Base-by-base conservation (phyloP, 2,797 vertebrate species). In the Chiroxiphia lanceolata region DNA sequence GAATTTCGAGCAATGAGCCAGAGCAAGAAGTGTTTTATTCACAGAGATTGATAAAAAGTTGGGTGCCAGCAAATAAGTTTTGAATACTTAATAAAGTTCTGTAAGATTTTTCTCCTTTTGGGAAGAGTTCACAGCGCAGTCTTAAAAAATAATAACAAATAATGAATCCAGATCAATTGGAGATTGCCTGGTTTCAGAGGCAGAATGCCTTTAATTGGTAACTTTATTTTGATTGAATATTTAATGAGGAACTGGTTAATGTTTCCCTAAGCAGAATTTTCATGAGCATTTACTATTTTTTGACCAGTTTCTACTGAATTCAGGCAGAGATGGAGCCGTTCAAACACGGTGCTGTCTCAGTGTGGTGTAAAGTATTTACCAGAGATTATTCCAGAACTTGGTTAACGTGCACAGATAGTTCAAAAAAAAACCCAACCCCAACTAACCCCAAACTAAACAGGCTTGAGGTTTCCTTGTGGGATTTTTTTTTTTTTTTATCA, bases 391-490 rank as follows among this genome's bases (percentile, higher is more conserved):
- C 50, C 81, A 91, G 42, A 93, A 91, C 95, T 97, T 96, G 45
- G 68, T 96, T 96, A 93, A 82, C 60, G 70, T 78, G 71, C 64
- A 59, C 14, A 79, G 87, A 75, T 87, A 93, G 94, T 93, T 79
- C 6, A 13, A 57, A 82, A 71, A 20, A 27, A 59, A 7, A 13
- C n/a, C 56, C n/a, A 36, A 10, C 31, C 56, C 56, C 34, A 36
- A 59, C 34, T 36, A 57, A 67, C 15, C 61, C 16, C 54, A 59
- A 87, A 27, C 40, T 57, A 80, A 92, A 84, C 78, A 87, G 71
- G 25, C 87, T 91, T 69, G 78, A 86, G 95, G 79, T 97, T 97
- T 96, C 89, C 95, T 96, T 91, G 51, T 92, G 94, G 91, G 95
- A 42, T 70, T 36, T 68, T 61, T n/a, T 69, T 40, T n/a, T n/a